phyloP scores from a whole-genome alignment of 2,888 invertebrate species.

The Bimastos eiseni region DNA sequence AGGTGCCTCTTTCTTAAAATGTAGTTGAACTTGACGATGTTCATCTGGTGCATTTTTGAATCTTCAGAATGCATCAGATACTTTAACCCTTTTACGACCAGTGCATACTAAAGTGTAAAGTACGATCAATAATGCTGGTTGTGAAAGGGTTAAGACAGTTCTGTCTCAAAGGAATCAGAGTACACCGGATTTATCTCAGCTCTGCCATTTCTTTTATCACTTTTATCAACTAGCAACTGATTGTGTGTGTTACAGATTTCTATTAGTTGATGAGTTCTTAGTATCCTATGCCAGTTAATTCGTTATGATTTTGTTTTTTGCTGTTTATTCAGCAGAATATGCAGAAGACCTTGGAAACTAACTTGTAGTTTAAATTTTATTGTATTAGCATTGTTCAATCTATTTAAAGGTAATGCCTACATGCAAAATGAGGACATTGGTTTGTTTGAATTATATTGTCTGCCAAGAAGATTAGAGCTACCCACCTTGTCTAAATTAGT shows the following conservation, averaged over 20 bases:
- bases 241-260: not conserved
- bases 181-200: too few species aligned
- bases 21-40: not conserved
- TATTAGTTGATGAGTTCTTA: not conserved
- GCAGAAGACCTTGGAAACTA: not conserved
- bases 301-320: not conserved
- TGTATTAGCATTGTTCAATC: not conserved
- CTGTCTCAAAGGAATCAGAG: too few species aligned
- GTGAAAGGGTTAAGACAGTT: too few species aligned
- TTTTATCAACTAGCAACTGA: not conserved
- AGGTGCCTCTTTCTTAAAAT: not conserved
- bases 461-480: not conserved
- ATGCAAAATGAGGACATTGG: not conserved
- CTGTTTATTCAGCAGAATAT: not conserved
- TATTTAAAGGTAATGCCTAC: not conserved
- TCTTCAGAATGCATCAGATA: not conserved
- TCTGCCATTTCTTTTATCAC: not conserved
- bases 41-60: not conserved
- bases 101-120: too few species aligned
- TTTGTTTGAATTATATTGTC: not conserved
- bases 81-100: too few species aligned
- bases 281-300: not conserved
- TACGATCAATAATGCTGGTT: too few species aligned
- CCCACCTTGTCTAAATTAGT: not conserved
- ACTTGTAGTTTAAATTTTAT: not conserved